Evolutionary conservation across 2,888 invertebrate genomes (phyloP), one percentile per base, ranked within the genome.

Genomic region (Cyclophora albipunctata): DNA sequence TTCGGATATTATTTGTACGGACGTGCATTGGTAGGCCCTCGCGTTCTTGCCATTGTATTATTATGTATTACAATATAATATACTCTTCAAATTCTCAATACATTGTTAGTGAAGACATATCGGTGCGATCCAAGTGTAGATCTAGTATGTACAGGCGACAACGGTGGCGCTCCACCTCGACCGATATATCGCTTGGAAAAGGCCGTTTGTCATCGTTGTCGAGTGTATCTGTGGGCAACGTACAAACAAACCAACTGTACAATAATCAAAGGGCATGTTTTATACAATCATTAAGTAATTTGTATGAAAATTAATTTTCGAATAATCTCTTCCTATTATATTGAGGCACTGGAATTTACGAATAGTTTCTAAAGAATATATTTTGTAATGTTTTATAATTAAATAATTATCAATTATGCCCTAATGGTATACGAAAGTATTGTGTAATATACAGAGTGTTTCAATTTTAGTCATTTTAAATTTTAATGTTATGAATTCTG

Each of bases 41-140:
- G 59, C 59, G 62, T 73, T 79, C 83, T 85, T 84, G 86, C 87
- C 85, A 78, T 73, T 71, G 49, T 53, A 43, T 52, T 55, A 46
- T 50, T 52, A 51, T 50, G 7, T 51, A 51, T 20, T 20, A 20
- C 20, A 20, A 20, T 20, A 20, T 20, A 20, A 20, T 20, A 20
- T 5, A 53, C 51, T 58, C 64, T 64, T 68, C 67, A 58, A 33
- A 64, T 60, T 64, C 58, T 65, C 66, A 64, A 71, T 67, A 62
- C 73, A 71, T 74, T 73, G 66, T 71, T 66, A 67, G 76, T 75
- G 76, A 72, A 81, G 73, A 87, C 87, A 87, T 87, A 87, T 87
- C 87, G 86, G 66, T 71, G 71, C 76, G 5, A 37, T 20, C 20
- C 20, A 20, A 20, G 20, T 20, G 20, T 20, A 20, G 20, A 20